Percentiles rank a stretch among this genome's conserved stretches.
Evolutionary conservation across 2,888 invertebrate genomes (phyloP).

Genomic region (Lithophane semibrunnea): DNA sequence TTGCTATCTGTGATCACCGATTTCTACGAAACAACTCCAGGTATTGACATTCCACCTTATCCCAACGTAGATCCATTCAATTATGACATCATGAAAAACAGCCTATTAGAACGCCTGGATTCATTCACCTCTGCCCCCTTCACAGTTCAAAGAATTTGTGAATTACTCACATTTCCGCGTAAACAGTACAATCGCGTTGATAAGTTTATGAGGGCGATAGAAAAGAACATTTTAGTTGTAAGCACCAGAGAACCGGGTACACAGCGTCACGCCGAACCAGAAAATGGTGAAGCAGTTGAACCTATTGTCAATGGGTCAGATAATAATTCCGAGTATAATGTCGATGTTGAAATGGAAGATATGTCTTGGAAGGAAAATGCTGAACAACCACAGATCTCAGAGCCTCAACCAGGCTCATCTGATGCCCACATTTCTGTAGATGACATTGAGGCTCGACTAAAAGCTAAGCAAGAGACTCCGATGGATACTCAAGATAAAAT

Average conservation of each 20-base stretch:
- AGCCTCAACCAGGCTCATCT: slow-evolving; percentile 85
- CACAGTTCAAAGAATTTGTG: slow-evolving; percentile 98
- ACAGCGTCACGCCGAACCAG: slow-evolving; percentile 91
- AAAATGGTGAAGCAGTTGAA: slow-evolving; percentile 92
- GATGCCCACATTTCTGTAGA: slow-evolving; percentile 85
- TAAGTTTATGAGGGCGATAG: slow-evolving; percentile 98
- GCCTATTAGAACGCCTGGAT: slow-evolving; percentile 95
- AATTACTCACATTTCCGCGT: slow-evolving; percentile 96
- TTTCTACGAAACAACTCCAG: slow-evolving; percentile 95
- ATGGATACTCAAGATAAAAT: slow-evolving; percentile 80
- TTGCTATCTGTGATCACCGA: slow-evolving; percentile 96
- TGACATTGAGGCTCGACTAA: slow-evolving; percentile 84
- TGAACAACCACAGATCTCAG: slow-evolving; percentile 76
- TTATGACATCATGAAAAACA: slow-evolving; percentile 96
- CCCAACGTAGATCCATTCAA: slow-evolving; percentile 98
- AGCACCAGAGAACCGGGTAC: slow-evolving; percentile 93
- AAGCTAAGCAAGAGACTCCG: slow-evolving; percentile 86
- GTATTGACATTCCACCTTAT: slow-evolving; percentile 95
- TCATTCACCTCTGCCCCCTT: slow-evolving; percentile 97
- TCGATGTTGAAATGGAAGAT: slow-evolving; percentile 90
- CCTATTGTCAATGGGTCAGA: slow-evolving; percentile 91
- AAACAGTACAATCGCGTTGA: slow-evolving; percentile 99
- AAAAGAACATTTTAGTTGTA: slow-evolving; percentile 98
- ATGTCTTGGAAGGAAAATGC: slow-evolving; percentile 87
- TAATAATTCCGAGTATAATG: slow-evolving; percentile 89